Evolutionary conservation across 2,888 invertebrate genomes (phyloP).

Genomic region (Parnassius mnemosyne): DNA sequence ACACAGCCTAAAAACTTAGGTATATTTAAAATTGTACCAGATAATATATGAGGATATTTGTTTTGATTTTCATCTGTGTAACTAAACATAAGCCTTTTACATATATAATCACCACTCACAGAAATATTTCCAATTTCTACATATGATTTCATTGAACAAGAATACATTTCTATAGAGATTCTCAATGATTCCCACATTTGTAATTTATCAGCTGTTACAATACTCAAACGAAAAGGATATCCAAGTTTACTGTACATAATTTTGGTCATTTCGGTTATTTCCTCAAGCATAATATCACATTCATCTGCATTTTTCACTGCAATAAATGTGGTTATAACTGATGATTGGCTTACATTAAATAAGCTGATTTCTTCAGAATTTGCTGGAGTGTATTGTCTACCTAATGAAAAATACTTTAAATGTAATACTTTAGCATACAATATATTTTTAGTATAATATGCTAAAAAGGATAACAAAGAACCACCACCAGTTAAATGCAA

Average conservation of each 20-base stretch:
- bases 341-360: conserved; percentile 85
- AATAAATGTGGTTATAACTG: conserved; percentile 84
- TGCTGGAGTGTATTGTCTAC: conserved; percentile 84
- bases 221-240: conserved; percentile 84
- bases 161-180: conserved; percentile 87
- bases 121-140: conserved; percentile 88
- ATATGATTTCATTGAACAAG: conserved; percentile 81
- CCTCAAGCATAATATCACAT: conserved; percentile 78
- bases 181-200: conserved; percentile 84
- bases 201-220: conserved; percentile 82
- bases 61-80: conserved; percentile 80
- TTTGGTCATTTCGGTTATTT: conserved; percentile 72
- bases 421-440: conserved; percentile 83
- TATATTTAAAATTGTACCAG: conserved; percentile 87
- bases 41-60: conserved; percentile 84
- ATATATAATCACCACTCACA: conserved; percentile 85
- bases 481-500: conserved; percentile 89
- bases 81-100: conserved; percentile 87
- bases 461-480: conserved; percentile 86
- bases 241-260: conserved; percentile 83
- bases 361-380: conserved; percentile 70
- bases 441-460: conserved; percentile 85
- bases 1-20: conserved; percentile 87
- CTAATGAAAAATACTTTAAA: conserved; percentile 84
- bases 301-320: conserved; percentile 73